Evolutionary conservation across 2,797 vertebrate genomes (phyloP), one percentile per base, ranked within the genome.

Genomic region (Pseudochirops cupreus): DNA sequence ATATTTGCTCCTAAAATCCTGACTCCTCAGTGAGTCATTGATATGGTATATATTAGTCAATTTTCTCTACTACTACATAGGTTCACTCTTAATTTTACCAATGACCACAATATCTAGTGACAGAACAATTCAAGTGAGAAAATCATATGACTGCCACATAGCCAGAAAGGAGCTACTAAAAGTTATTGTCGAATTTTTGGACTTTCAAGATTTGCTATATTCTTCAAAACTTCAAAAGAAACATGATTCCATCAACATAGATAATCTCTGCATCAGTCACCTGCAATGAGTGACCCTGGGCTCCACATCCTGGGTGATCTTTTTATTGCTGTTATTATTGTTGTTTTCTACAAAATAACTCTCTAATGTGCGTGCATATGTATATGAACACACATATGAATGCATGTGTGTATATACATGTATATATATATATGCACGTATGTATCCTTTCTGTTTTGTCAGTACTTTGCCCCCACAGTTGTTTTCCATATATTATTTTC

Each of bases 11-110:
- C 87, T 10, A 89, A 62, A 89, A 58, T 95, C 96, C 96, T 57
- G 93, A 90, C 91, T 92, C 31, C 94, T 98, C 94, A 52, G 56
- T 96, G 94, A 97, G 56, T 95, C 90, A 16, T 93, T 92, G 13
- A 5, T 58, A 14, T 92, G 54, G 5, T 39, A 31, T 3, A 4
- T 52, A 55, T 56, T 9, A 91, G 3, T 87, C 55, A 94, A 90
- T 90, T 94, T 56, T 52, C 1, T 28, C 46, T 56, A 92, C 89
- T 50, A 7, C n/a, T 92, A 90, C 62, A 91, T 58, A 57, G 5
- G 5, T 31, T 92, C 13, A 91, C 87, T 93, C 92, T 92, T 74
- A 93, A 94, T 92, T 96, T 87, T 54, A 13, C 7, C 31, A 56
- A 26, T 95, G 95, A 92, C 67, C 56, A 91, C 50, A 58, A 90